A percentile compares a stretch with the other conserved stretches of the same genome.
These are phyloP conservation scores for Podarcis cretensis DNA, from an alignment of 2,113 vertebrate genomes.

Conservation along the genomic window DNA sequence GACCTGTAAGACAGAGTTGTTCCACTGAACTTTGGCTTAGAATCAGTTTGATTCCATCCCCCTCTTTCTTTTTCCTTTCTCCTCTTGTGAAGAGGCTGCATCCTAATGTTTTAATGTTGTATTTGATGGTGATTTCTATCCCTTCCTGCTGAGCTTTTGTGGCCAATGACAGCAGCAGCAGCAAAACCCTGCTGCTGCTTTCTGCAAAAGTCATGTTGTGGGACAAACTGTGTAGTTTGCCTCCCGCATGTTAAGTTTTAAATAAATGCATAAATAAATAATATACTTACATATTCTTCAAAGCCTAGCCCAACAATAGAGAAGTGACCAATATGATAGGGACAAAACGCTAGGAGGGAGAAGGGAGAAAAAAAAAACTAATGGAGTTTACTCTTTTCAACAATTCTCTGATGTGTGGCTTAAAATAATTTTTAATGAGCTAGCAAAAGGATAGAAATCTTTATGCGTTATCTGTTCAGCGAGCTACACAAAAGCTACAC, in stretches of 20 bases:
- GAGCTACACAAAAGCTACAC: background rate
- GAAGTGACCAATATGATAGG: constrained; percentile 97
- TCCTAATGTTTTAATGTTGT: too few relatives aligned
- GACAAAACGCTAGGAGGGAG: constrained; percentile 88
- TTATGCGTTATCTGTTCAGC: background rate
- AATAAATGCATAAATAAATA: background rate
- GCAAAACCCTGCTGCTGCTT: background rate
- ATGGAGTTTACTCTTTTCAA: constrained; percentile 41
- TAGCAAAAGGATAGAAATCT: background rate
- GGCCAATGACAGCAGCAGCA: background rate
- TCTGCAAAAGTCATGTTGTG: background rate
- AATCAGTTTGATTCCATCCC: too few relatives aligned
- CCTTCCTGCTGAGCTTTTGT: background rate
- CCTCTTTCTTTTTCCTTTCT: too few relatives aligned
- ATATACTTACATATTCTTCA: constrained; percentile 91
- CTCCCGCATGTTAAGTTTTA: background rate
- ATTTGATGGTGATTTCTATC: background rate
- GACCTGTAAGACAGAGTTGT: too few relatives aligned
- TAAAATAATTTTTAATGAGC: background rate
- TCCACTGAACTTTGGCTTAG: too few relatives aligned
- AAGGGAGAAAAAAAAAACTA: background rate
- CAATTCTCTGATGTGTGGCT: background rate
- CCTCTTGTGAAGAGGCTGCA: too few relatives aligned
- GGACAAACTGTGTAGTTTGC: background rate
- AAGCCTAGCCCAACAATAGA: constrained; percentile 95